Evolutionary conservation across 2,113 vertebrate genomes (phyloP).

Genomic region (Orycteropus afer): DNA sequence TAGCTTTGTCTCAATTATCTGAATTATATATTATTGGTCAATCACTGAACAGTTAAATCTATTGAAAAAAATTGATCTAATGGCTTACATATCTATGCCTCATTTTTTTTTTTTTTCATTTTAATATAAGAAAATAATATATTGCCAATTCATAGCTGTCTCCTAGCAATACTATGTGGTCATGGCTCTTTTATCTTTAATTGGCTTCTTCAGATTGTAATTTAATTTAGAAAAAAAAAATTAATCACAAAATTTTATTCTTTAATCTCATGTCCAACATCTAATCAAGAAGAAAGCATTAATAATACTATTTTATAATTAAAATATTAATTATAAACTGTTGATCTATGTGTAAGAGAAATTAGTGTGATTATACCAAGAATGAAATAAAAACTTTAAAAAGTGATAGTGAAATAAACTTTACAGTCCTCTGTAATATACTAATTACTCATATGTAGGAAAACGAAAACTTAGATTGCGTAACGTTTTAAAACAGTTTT

Average conservation of each 20-base stretch:
- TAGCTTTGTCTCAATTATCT: background rate
- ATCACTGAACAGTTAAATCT: conserved; percentile 11
- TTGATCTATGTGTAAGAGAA: background rate
- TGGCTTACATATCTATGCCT: background rate
- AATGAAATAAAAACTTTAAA: conserved; percentile 8
- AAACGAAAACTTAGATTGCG: conserved; percentile 12
- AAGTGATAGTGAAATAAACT: background rate
- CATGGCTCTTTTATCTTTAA: background rate
- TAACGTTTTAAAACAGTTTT: background rate
- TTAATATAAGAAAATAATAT: conserved; percentile 46
- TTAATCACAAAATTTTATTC: background rate
- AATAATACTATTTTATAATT: background rate
- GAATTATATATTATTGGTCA: background rate
- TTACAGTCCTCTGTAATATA: background rate
- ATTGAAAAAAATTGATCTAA: background rate
- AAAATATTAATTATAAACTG: background rate
- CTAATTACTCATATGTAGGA: background rate
- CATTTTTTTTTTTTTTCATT: conserved; percentile 39
- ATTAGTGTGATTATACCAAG: background rate
- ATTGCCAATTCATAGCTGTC: background rate
- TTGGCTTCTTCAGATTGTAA: background rate
- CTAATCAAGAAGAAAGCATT: background rate
- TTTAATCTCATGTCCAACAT: background rate
- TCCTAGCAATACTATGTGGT: background rate
- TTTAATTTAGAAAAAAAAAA: conserved; percentile 38